Percentiles rank a stretch among this genome's conserved stretches.
These are phyloP conservation scores for Penaeus japonicus DNA, from an alignment of 1,140 invertebrate genomes.

Conservation along the genomic window DNA sequence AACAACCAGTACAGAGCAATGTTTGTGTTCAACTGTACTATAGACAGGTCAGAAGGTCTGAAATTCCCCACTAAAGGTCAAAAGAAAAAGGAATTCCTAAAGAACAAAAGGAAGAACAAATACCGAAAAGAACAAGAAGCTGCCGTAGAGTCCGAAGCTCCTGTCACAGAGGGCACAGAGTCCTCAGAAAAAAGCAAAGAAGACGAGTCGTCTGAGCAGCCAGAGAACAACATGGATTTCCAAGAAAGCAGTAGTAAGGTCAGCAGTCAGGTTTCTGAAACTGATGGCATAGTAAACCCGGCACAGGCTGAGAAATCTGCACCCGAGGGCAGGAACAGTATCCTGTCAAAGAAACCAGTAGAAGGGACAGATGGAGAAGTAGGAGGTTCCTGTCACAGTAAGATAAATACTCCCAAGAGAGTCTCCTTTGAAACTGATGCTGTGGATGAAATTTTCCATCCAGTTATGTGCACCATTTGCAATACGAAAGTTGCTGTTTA, in stretches of 20 bases:
- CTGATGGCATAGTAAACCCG: no score
- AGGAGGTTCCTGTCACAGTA: no score
- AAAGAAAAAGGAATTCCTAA: conserved; percentile 59
- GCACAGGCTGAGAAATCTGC: no score
- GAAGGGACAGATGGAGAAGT: no score
- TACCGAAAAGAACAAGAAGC: conserved; percentile 24
- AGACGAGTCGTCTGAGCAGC: no score
- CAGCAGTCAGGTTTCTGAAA: neutral
- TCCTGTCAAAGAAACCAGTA: no score
- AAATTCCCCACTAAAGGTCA: conserved; percentile 62
- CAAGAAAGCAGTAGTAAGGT: conserved; percentile 26
- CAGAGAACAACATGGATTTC: neutral
- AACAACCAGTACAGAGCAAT: conserved; percentile 73
- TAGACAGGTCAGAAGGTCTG: conserved; percentile 66
- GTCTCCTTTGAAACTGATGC: neutral
- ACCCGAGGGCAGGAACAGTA: no score
- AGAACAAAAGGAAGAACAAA: conserved; percentile 59
- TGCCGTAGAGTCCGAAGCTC: neutral
- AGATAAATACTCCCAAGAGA: no score
- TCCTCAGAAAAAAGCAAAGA: neutral
- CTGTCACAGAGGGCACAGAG: neutral
- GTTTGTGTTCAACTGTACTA: conserved; percentile 73
- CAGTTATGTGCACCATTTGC: conserved; percentile 70
- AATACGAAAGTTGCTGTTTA: conserved; percentile 71
- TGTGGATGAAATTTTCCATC: conserved; percentile 66